Base-by-base conservation (phyloP, 2,113 vertebrate species). In the Otocyon megalotis region DNA sequence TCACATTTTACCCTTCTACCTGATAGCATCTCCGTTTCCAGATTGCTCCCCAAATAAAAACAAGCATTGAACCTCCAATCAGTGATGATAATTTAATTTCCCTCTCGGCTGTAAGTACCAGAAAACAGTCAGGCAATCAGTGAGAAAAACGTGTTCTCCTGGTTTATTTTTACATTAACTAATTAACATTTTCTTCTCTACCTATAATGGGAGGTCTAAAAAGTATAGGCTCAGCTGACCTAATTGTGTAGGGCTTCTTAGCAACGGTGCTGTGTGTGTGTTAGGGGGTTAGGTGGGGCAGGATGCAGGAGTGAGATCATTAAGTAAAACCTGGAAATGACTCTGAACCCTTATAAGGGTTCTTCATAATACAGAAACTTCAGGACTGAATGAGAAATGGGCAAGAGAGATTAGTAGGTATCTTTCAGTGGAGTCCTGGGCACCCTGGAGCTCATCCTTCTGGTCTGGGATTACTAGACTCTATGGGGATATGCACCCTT, bases 81-180 rank as follows among this genome's bases (percentile, higher is more conserved):
- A 98, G 98, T 86, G 98, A 97, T 97, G 97, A 88, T 98, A 97
- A 97, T 98, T 98, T 98, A 98, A 98, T 98, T 99, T 98, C 96
- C 96, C 96, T 97, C 97, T 98, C 94, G 98, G 97, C 96, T 94
- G 15, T 98, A 98, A 98, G 95, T 98, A 98, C 92, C 85, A 97
- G 97, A 97, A 97, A 98, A 98, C 96, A 96, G 98, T 91, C 93
- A 98, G 97, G 97, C 96, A 98, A 98, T 98, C 98, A 98, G 98
- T 54, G 97, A 97, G 50, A 95, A 96, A 97, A 98, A 77, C 53
- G 93, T 96, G 95, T 97, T 98, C 94, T 97, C 95, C 96, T 87
- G 83, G 88, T 97, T 97, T 98, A 98, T 98, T 98, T 98, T 98
- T 98, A 98, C 98, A 98, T 98, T n/a, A 98, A 97, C 85, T 98